phyloP scores from a whole-genome alignment of 2,113 vertebrate genomes.

The Tiliqua scincoides region DNA sequence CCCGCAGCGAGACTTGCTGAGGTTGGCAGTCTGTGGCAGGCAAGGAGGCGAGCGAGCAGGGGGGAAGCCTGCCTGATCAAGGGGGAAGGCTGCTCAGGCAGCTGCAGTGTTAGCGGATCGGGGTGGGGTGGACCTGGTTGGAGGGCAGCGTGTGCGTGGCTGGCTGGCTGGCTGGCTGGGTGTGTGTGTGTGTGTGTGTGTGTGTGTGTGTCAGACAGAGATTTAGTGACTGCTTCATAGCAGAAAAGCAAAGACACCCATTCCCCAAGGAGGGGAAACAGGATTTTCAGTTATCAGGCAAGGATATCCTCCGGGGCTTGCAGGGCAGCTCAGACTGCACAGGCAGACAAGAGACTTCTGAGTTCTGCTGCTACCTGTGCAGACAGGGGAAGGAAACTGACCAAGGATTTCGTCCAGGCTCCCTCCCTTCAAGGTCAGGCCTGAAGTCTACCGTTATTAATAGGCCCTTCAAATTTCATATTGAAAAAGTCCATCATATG shows the following conservation, averaged over 20 bases:
- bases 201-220: not conserved
- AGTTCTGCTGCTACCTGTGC: not conserved
- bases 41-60: not conserved
- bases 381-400: not conserved
- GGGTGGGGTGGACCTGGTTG: not conserved
- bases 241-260: not conserved
- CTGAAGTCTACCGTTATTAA: not conserved
- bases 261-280: not conserved
- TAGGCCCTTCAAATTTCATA: not conserved
- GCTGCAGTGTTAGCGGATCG: not conserved
- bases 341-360: not conserved
- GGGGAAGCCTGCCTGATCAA: not conserved
- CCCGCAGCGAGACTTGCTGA: conserved; percentile 9
- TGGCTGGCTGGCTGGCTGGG: no score
- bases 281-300: not conserved
- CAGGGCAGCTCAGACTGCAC: not conserved
- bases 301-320: not conserved
- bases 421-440: conserved; percentile 27
- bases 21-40: conserved; percentile 20
- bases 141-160: not conserved
- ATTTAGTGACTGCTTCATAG: not conserved
- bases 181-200: not conserved
- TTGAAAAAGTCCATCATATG: not conserved
- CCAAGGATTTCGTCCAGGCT: not conserved
- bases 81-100: not conserved